Conservation (phyloP, 2,113 vertebrate species). For the Lontra canadensis region DNA sequence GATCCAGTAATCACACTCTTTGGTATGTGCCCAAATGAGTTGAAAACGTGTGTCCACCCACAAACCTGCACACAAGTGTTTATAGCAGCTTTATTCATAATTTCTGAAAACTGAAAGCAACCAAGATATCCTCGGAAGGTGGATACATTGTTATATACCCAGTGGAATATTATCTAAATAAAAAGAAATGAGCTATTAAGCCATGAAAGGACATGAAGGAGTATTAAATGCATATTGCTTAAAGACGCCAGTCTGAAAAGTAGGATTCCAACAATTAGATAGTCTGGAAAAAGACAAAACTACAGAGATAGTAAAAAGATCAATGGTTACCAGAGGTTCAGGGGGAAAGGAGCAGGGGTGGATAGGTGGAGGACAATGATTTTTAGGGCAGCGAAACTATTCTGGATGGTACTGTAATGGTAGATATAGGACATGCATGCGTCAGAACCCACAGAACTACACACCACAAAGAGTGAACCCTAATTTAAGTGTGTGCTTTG, state of each 20-base stretch:
- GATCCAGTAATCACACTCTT: background rate
- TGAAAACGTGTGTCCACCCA: slow-evolving; percentile 10
- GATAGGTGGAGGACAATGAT: background rate
- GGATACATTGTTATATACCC: background rate
- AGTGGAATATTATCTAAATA: slow-evolving; percentile 1
- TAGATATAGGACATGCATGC: background rate
- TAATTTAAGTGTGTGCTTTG: background rate
- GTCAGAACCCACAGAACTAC: background rate
- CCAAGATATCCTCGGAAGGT: background rate
- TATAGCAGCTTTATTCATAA: background rate
- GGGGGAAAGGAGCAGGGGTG: background rate
- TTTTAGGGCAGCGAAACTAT: background rate
- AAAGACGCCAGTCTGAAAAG: background rate
- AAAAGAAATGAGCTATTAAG: background rate
- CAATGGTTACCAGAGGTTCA: background rate
- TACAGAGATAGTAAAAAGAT: background rate
- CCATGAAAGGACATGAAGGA: background rate
- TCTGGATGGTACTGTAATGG: background rate
- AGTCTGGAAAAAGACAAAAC: background rate
- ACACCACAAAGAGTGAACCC: background rate
- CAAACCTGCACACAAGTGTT: slow-evolving; percentile 23
- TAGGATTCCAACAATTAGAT: background rate
- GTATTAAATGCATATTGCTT: background rate
- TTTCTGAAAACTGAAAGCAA: slow-evolving; percentile 28
- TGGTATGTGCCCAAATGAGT: background rate